Percentiles rank a stretch among this genome's conserved stretches.
These are phyloP conservation scores for Clarias macrocephalus DNA, from an alignment of 2,113 vertebrate species.

Conservation along the genomic window DNA sequence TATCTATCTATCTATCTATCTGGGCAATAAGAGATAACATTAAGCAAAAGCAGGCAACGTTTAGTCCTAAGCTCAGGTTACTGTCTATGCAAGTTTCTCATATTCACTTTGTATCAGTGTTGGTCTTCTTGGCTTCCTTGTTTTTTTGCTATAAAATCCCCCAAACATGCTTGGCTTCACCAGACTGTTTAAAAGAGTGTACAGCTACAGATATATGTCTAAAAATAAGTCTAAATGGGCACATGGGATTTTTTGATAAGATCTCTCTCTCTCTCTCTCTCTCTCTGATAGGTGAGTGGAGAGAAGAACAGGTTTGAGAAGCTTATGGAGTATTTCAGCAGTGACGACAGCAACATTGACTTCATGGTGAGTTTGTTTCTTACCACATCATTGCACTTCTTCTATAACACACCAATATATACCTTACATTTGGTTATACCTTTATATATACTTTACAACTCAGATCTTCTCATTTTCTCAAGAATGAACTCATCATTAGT, in stretches of 20 bases:
- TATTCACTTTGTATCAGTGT: neutral
- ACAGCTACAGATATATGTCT: too few species aligned
- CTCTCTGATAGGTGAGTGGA: slow-evolving; percentile 70
- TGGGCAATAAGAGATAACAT: neutral
- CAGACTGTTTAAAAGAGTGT: neutral
- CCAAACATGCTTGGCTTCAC: neutral
- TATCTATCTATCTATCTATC: too few species aligned
- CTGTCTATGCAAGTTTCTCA: neutral
- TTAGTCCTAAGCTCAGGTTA: neutral
- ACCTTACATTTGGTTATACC: neutral
- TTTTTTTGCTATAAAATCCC: neutral
- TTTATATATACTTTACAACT: neutral
- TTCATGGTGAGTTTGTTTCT: slow-evolving; percentile 81
- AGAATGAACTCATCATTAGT: neutral
- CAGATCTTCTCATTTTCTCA: neutral
- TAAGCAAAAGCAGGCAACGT: neutral
- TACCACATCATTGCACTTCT: neutral
- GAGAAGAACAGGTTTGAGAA: slow-evolving; percentile 85
- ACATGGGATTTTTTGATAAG: too few species aligned
- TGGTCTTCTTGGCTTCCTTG: neutral
- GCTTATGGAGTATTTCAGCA: slow-evolving; percentile 92
- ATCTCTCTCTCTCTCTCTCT: neutral
- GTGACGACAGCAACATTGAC: slow-evolving; percentile 92
- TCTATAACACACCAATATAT: neutral
- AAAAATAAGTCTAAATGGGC: too few species aligned